These are phyloP conservation scores for Vesta saturnalis DNA, from an alignment of 2,888 invertebrate genomes.

Conservation along the genomic window DNA sequence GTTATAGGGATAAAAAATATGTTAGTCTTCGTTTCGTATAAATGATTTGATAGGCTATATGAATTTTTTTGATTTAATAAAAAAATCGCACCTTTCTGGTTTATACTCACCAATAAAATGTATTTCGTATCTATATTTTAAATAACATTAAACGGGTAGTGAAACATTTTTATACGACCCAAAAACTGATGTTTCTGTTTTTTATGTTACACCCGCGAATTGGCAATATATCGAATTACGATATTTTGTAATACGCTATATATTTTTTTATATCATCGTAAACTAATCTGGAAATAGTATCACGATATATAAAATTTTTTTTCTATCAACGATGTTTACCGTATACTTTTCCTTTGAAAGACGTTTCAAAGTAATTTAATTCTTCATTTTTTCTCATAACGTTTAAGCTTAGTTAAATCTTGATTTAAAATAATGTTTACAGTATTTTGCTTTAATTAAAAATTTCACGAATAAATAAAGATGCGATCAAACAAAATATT, in stretches of 20 bases:
- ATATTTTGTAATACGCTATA: constrained; percentile 7
- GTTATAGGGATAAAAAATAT: too few relatives aligned
- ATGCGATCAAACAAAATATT: constrained; percentile 2
- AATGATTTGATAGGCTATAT: too few relatives aligned
- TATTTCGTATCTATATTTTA: too few relatives aligned
- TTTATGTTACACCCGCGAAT: constrained; percentile 8
- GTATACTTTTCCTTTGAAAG: not conserved
- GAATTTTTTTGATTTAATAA: too few relatives aligned
- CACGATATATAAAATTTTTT: not conserved
- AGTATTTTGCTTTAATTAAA: not conserved
- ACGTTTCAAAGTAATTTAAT: constrained; percentile 2
- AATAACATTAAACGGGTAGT: not conserved
- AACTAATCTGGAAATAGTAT: constrained; percentile 7
- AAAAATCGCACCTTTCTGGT: too few relatives aligned
- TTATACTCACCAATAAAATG: not conserved
- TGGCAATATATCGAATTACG: not conserved
- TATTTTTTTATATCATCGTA: constrained; percentile 10
- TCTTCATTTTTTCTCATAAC: not conserved
- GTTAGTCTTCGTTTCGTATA: too few relatives aligned
- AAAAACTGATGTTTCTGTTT: not conserved
- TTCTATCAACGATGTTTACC: not conserved
- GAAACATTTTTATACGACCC: not conserved
- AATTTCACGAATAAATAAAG: not conserved
- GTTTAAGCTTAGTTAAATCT: not conserved
- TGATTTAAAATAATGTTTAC: constrained; percentile 6